phyloP scores from a whole-genome alignment of 1,140 invertebrate genomes.

The Cydia pomonella region DNA sequence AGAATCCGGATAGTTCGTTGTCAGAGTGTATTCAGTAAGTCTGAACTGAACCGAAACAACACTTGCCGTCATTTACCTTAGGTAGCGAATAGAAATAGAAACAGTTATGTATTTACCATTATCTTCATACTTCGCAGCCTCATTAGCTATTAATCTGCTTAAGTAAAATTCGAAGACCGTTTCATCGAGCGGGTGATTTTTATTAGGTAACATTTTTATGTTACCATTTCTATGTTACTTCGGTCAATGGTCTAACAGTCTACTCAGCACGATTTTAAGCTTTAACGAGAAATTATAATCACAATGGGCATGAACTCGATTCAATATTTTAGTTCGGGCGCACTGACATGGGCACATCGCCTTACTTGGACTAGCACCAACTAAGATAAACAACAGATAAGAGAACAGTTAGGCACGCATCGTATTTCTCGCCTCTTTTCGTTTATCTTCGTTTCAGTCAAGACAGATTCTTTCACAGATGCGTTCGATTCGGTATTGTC shows the following conservation, averaged over 20 bases:
- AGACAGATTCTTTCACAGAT: neutral
- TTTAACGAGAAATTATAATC: neutral
- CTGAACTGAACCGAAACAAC: neutral
- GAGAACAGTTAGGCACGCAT: constrained; percentile 8
- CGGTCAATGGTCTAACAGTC: neutral
- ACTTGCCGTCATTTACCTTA: neutral
- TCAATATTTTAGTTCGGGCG: constrained; percentile 1
- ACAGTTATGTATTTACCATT: constrained; percentile 7
- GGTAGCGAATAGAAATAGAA: neutral
- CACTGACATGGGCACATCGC: neutral
- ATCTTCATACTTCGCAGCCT: constrained; percentile 15
- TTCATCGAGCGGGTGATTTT: neutral
- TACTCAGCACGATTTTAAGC: neutral
- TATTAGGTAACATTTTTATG: neutral
- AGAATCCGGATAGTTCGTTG: neutral
- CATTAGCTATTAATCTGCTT: constrained; percentile 19
- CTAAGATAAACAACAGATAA: constrained; percentile 31
- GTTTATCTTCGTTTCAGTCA: constrained; percentile 9
- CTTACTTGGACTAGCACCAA: constrained; percentile 27
- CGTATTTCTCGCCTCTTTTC: constrained; percentile 21
- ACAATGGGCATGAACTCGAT: neutral
- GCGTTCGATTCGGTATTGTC: neutral
- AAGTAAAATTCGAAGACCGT: constrained; percentile 11
- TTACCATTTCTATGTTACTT: neutral
- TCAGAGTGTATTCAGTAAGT: neutral